A percentile compares a stretch with the other conserved stretches of the same genome.
phyloP scores from a whole-genome alignment of 2,888 invertebrate genomes.

The Drosophila austrosaltans region DNA sequence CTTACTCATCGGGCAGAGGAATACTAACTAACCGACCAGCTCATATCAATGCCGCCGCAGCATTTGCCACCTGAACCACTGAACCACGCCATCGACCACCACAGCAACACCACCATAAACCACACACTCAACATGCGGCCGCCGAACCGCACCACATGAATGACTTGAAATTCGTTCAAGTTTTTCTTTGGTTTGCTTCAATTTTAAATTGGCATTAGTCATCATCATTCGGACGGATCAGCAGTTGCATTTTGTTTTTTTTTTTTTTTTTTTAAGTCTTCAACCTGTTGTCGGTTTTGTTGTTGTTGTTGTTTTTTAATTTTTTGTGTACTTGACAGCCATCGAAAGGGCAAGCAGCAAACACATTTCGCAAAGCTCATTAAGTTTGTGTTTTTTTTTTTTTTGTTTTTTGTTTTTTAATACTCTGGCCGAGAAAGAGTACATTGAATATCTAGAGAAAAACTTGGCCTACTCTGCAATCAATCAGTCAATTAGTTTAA shows the following conservation, averaged over 20 bases:
- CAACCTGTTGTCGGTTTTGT: constrained; percentile 68
- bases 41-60: constrained; percentile 41
- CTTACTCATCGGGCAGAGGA: constrained; percentile 8
- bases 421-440: neutral
- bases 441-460: no score
- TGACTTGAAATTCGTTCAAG: constrained; percentile 47
- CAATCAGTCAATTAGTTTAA: no score
- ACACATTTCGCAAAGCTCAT: constrained; percentile 78
- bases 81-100: constrained; percentile 26
- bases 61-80: constrained; percentile 35
- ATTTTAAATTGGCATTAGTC: constrained; percentile 47
- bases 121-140: constrained; percentile 43
- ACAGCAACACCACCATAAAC: constrained; percentile 45
- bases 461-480: no score
- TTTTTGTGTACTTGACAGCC: constrained; percentile 76
- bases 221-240: constrained; percentile 25
- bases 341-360: constrained; percentile 78
- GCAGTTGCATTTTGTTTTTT: constrained; percentile 39
- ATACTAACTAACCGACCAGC: constrained; percentile 27
- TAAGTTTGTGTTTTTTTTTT: constrained; percentile 52
- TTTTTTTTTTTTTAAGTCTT: constrained; percentile 58
- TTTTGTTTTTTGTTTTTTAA: constrained; percentile 39
- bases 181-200: constrained; percentile 40
- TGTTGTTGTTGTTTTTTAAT: constrained; percentile 52
- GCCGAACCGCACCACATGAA: constrained; percentile 17